Conservation (phyloP, 1,140 invertebrate species). For the silkworm (Bombyx mori) region DNA sequence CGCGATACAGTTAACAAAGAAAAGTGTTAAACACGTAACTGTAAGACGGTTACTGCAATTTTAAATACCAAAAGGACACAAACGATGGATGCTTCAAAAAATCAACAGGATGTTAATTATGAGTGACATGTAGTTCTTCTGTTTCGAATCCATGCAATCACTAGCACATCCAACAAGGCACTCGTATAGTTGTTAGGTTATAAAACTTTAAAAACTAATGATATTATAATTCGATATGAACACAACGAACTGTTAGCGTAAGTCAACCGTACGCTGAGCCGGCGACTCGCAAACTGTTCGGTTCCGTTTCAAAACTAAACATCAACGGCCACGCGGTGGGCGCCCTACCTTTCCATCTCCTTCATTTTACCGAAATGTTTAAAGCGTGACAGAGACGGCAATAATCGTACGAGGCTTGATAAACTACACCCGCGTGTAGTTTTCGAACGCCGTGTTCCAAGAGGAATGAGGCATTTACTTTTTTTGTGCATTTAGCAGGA, state of each 20-base stretch:
- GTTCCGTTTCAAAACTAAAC: conserved; percentile 52
- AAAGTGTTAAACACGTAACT: conserved; percentile 32
- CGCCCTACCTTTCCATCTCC: conserved; percentile 60
- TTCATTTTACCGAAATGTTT: conserved; percentile 35
- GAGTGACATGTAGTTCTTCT: conserved; percentile 29
- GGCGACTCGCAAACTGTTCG: conserved; percentile 68
- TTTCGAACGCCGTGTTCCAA: conserved; percentile 46
- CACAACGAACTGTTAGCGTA: conserved; percentile 54
- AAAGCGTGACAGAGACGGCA: conserved; percentile 37
- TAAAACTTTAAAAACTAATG: conserved; percentile 39
- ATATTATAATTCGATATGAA: conserved; percentile 56
- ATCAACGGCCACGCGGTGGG: conserved; percentile 59
- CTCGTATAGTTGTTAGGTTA: conserved; percentile 38
- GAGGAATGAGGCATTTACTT: conserved; percentile 52
- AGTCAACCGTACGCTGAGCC: conserved; percentile 57
- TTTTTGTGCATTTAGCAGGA: conserved; percentile 59
- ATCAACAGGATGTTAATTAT: conserved; percentile 48
- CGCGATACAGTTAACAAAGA: conserved; percentile 50
- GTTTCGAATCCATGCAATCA: conserved; percentile 55
- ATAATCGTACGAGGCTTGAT: conserved; percentile 38
- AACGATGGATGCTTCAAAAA: conserved; percentile 46
- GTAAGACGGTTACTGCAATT: conserved; percentile 35
- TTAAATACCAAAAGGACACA: conserved; percentile 68
- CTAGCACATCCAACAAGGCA: conserved; percentile 66
- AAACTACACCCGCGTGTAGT: conserved; percentile 55